A percentile compares a stretch with the other conserved stretches of the same genome.
Evolutionary conservation across 2,113 vertebrate species (phyloP).

Genomic region (Pogona vitticeps): DNA sequence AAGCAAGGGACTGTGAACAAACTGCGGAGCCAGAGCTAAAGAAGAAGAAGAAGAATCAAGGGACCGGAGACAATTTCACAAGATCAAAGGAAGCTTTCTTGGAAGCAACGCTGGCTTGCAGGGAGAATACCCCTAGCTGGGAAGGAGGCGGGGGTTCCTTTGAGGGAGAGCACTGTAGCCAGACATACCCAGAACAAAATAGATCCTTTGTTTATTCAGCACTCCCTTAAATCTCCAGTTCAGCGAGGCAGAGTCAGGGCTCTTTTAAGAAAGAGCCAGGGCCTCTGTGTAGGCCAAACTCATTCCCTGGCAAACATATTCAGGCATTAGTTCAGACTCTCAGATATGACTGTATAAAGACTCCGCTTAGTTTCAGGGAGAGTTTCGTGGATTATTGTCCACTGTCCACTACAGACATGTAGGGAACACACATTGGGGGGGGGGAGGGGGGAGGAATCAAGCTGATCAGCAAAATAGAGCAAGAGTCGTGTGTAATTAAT

Average conservation of each 20-base stretch:
- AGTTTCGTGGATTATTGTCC: too few relatives aligned
- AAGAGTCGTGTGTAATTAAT: too few relatives aligned
- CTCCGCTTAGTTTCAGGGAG: too few relatives aligned
- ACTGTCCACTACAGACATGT: too few relatives aligned
- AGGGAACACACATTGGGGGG: too few relatives aligned
- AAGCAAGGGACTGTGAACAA: slow-evolving; percentile 76
- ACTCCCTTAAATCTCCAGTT: not conserved
- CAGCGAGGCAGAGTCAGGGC: not conserved
- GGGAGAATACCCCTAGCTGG: not conserved
- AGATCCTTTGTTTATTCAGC: not conserved
- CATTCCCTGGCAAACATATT: not conserved
- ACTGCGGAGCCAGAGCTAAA: slow-evolving; percentile 60
- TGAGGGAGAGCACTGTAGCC: not conserved
- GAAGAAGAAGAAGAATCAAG: slow-evolving; percentile 55
- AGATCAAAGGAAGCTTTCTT: slow-evolving; percentile 42
- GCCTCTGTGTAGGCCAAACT: not conserved
- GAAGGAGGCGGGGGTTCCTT: not conserved
- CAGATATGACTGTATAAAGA: too few relatives aligned
- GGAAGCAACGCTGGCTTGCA: not conserved
- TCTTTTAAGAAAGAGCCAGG: not conserved
- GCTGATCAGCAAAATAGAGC: too few relatives aligned
- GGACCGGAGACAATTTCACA: slow-evolving; percentile 73
- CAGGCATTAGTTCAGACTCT: too few relatives aligned
- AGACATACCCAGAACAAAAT: not conserved
- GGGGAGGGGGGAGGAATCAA: too few relatives aligned